Conservation (phyloP, 2,888 invertebrate genomes). For the Netelia melanura region DNA sequence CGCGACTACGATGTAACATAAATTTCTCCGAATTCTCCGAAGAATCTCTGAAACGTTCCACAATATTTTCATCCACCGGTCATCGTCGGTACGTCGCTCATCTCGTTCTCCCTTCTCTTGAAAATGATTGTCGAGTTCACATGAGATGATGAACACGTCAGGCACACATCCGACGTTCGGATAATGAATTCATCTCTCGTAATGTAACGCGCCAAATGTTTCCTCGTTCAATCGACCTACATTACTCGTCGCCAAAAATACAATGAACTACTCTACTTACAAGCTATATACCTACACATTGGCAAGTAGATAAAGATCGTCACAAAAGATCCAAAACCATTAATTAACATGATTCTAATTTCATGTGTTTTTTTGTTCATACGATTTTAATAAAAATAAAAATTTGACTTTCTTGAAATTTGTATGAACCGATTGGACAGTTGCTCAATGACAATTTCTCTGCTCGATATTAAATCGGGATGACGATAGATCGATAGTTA, state of each 20-base stretch:
- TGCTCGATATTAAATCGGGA: background rate
- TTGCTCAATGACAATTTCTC: background rate
- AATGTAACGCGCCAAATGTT: conserved; percentile 23
- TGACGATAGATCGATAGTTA: background rate
- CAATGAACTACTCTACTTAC: background rate
- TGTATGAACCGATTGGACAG: background rate
- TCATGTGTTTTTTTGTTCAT: background rate
- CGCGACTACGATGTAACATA: background rate
- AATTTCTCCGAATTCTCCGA: background rate
- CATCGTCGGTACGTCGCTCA: conserved; percentile 26
- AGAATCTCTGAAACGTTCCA: conserved; percentile 40
- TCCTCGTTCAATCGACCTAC: conserved; percentile 29
- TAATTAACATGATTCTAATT: too few relatives aligned
- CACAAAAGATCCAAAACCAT: background rate
- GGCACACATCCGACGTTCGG: conserved; percentile 46
- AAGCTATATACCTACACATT: background rate
- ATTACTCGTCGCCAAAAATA: background rate
- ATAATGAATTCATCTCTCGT: conserved; percentile 39
- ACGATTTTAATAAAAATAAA: background rate
- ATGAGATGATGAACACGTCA: conserved; percentile 52
- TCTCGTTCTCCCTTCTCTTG: conserved; percentile 38
- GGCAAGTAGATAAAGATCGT: background rate
- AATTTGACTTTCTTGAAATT: background rate
- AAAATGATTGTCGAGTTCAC: conserved; percentile 40
- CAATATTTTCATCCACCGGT: conserved; percentile 42